Base-by-base conservation (phyloP, 2,797 vertebrate species). In the Schizothorax lantsangensis region DNA sequence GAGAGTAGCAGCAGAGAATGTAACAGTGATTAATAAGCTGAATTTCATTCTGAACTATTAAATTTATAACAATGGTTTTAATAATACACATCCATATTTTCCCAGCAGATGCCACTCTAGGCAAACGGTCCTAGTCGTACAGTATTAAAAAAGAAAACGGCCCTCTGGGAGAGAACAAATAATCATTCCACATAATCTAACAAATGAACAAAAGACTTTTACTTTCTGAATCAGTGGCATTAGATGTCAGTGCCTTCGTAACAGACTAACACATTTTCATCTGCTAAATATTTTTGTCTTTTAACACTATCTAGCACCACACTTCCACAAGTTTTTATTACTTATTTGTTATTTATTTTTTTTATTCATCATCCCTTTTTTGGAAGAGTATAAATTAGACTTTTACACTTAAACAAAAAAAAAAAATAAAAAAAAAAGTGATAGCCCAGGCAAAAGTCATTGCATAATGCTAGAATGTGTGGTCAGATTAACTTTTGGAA, bases 41-140 rank as follows among this genome's bases (percentile, higher is more conserved):
- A 9, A 73, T 45, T 73, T 73, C 19, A 73, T 43, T 75, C 26
- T 33, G 14, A 79, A 59, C 77, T 59, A 15, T 40, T 79, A 36
- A 6, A 43, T 69, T 68, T 45, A 66, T 30, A 57, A 38, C 4
- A 68, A 17, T 43, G 45, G 9, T 21, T 38, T 30, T 79, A 57
- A 45, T 19, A 75, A 79, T 49, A 79, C 81, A 84, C 66, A 72
- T 72, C 64, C 74, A 62, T 64, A 21, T 40, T 81, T 59, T 82
- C 87, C 87, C 87, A 85, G 84, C 79, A 85, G 87, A 88, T 85
- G 83, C 79, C 87, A 88, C 87, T 85, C 38, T 85, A 66, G 36
- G 52, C 84, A 75, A 86, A 81, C 52, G 23, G 73, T 69, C n/a
- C 64, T n/a, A 64, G 19, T 68, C 19, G 47, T 47, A 66, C 62